Conservation (phyloP, 1,140 invertebrate species). For the Doryteuthis pealeii region DNA sequence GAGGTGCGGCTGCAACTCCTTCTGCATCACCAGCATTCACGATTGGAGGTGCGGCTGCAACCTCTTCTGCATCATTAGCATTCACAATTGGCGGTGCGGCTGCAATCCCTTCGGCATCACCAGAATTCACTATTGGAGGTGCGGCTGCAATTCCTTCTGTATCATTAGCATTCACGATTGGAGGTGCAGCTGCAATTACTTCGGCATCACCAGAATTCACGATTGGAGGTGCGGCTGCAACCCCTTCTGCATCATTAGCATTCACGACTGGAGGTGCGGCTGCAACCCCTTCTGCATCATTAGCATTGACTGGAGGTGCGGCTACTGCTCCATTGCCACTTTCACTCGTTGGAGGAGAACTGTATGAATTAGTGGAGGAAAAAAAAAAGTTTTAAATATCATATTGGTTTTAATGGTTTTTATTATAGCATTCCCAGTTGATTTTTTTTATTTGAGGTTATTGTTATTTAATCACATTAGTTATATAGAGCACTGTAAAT, state of each 20-base stretch:
- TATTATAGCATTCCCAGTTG: too few species aligned
- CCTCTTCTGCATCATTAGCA: constrained; percentile 60
- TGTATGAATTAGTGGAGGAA: too few species aligned
- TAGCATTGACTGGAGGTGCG: constrained; percentile 6
- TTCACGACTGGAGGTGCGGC: background rate
- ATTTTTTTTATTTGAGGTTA: too few species aligned
- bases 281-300: constrained; percentile 47
- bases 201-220: constrained; percentile 46
- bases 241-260: constrained; percentile 47
- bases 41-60: background rate
- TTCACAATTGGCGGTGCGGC: background rate
- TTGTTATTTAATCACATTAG: too few species aligned
- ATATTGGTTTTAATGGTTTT: too few species aligned
- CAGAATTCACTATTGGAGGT: constrained; percentile 8
- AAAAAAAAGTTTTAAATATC: too few species aligned
- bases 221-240: background rate
- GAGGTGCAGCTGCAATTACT: background rate
- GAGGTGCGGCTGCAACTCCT: constrained; percentile 51
- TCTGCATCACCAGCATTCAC: constrained; percentile 46
- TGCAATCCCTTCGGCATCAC: constrained; percentile 47
- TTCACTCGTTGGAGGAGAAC: too few species aligned
- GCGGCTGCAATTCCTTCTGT: constrained; percentile 41
- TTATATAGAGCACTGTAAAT: too few species aligned
- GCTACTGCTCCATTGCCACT: background rate
- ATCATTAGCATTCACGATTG: constrained; percentile 24